phyloP scores from a whole-genome alignment of 2,888 invertebrate genomes.

The Rosalia funebris region DNA sequence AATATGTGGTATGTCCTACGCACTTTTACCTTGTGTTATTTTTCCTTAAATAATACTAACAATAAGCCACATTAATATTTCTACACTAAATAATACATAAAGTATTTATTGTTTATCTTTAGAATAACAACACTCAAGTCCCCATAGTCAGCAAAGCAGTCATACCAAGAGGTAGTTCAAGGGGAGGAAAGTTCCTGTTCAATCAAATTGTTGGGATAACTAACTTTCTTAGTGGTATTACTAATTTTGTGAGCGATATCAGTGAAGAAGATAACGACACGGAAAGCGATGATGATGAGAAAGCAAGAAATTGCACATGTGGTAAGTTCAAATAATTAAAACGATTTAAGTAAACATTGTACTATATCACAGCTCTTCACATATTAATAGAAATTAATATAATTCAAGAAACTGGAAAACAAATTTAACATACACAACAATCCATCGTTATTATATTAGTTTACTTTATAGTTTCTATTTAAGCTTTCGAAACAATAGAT shows the following conservation, averaged over 20 bases:
- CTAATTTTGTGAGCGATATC: slow-evolving; percentile 20
- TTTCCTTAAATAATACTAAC: too few relatives aligned
- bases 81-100: too few relatives aligned
- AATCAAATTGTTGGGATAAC: slow-evolving; percentile 36
- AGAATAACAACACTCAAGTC: background rate
- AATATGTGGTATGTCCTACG: too few relatives aligned
- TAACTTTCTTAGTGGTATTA: slow-evolving; percentile 30
- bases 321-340: slow-evolving; percentile 32
- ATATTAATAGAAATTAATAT: too few relatives aligned
- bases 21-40: too few relatives aligned
- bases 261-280: slow-evolving; percentile 29
- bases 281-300: slow-evolving; percentile 26
- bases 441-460: too few relatives aligned
- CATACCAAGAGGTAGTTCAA: slow-evolving; percentile 8
- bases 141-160: background rate
- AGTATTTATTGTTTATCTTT: background rate
- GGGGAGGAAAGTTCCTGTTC: slow-evolving; percentile 35
- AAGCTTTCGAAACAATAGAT: too few relatives aligned
- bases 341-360: background rate
- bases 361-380: background rate
- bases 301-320: slow-evolving; percentile 38
- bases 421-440: too few relatives aligned
- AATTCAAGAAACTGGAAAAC: too few relatives aligned
- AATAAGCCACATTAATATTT: too few relatives aligned
- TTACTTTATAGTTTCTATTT: too few relatives aligned